A percentile compares a stretch with the other conserved stretches of the same genome.
Evolutionary conservation across 2,888 invertebrate genomes (phyloP).

Genomic region (Torymus tubicola): DNA sequence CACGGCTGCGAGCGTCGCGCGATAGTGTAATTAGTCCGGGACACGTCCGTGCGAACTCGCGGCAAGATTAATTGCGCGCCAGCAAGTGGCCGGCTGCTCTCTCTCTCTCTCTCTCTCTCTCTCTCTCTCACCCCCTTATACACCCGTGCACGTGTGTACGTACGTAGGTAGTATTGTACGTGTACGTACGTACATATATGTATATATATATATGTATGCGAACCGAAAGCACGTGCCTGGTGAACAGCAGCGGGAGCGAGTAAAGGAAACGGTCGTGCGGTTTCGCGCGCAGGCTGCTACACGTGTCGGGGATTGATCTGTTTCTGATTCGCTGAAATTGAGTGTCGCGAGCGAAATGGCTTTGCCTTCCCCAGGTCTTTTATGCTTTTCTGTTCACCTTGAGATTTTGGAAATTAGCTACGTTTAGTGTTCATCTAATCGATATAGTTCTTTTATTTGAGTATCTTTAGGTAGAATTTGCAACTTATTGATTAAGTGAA

Average conservation of each 20-base stretch:
- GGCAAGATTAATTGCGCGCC: slow-evolving; percentile 65
- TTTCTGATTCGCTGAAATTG: slow-evolving; percentile 19
- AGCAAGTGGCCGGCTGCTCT: slow-evolving; percentile 38
- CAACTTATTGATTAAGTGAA: too few species aligned
- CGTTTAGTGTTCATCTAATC: too few species aligned
- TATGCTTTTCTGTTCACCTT: too few species aligned
- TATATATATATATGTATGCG: background rate
- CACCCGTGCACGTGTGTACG: too few species aligned
- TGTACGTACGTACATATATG: background rate
- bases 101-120: too few species aligned
- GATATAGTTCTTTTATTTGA: too few species aligned
- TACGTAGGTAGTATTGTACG: too few species aligned
- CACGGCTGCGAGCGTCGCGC: background rate
- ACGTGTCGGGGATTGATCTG: slow-evolving; percentile 15
- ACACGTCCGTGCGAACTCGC: slow-evolving; percentile 62
- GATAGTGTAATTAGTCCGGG: slow-evolving; percentile 65
- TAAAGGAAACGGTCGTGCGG: slow-evolving; percentile 16
- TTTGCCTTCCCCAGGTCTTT: too few species aligned
- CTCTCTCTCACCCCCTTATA: too few species aligned
- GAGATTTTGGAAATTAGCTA: too few species aligned
- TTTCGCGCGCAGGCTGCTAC: slow-evolving; percentile 24
- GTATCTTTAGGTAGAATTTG: too few species aligned
- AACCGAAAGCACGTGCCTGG: slow-evolving; percentile 13
- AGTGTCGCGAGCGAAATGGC: too few species aligned
- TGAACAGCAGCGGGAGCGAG: background rate